Conservation (phyloP, 1,140 invertebrate species). For the Drosophila bocqueti region DNA sequence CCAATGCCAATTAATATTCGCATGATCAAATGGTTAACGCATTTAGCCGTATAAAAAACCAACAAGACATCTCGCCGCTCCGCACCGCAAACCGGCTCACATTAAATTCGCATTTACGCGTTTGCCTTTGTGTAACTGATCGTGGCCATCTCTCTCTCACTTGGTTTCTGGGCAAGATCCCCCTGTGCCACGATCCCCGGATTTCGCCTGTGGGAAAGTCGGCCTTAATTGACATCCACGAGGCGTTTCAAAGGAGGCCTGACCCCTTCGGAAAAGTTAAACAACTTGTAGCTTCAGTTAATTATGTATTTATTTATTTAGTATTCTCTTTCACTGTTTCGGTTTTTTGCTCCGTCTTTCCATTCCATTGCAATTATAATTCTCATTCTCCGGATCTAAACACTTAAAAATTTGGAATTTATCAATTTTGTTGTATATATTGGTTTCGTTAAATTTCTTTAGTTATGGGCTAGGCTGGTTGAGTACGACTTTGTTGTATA, state of each 20-base stretch:
- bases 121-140: conserved; percentile 73
- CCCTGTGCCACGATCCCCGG: conserved; percentile 1
- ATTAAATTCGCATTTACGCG: conserved; percentile 65
- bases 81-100: conserved; percentile 67
- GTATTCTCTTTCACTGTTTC: conserved; percentile 57
- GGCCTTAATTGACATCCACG: conserved; percentile 69
- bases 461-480: conserved; percentile 69
- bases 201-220: conserved; percentile 71
- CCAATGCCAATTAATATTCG: conserved; percentile 80
- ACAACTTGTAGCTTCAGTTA: conserved; percentile 61
- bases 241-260: conserved; percentile 58
- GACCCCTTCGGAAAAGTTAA: conserved; percentile 45
- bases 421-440: conserved; percentile 39
- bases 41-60: conserved; percentile 82
- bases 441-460: conserved; percentile 67
- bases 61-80: conserved; percentile 53
- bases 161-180: conserved; percentile 7
- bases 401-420: conserved; percentile 53
- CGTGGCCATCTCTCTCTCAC: conserved; percentile 17
- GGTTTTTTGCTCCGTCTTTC: conserved; percentile 22
- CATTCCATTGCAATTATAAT: conserved; percentile 33
- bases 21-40: conserved; percentile 83
- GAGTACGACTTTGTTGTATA: conserved; percentile 46
- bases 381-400: conserved; percentile 36
- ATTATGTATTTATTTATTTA: conserved; percentile 81